Base-by-base conservation (phyloP, 1,140 invertebrate genomes). In the Saccostrea glomerata region DNA sequence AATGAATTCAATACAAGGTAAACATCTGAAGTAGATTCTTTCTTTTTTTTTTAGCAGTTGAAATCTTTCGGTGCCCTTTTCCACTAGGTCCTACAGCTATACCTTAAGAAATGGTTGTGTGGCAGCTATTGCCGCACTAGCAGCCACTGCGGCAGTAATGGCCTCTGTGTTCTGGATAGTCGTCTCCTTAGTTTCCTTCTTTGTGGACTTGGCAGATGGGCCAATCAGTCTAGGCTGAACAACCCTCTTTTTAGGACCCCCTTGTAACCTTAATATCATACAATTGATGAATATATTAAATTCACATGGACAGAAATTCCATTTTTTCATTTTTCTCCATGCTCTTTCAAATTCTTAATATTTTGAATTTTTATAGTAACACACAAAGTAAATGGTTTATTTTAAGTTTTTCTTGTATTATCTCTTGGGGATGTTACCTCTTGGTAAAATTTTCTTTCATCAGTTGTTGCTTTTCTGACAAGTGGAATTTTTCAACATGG, bases 81-180 rank as follows among this genome's bases (percentile, higher is more conserved):
- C 30, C 30, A 36, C 30, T 36, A 47, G 9, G 47, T 47, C 47
- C 47, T 47, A 47, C 47, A 47, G 47, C 9, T 47, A 13, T 90
- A 92, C 93, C 91, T 93, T 93, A 11, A 94, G 85, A 70, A 94
- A 93, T 17, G 93, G 93, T 86, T 93, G 93, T 36, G 93, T 92
- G 20, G 91, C 93, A 82, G 93, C 93, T 17, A 93, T 92, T 70
- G 93, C 93, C 82, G 92, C 93, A 87, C 93, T 92, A 17, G 93
- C 93, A 82, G 93, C 93, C 36, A 92, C 92, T 60, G 93, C 91
- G 20, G 92, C 92, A 20, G 93, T 92, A 9, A 90, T 70, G 13
- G 89, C 88, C 30, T 92, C 89, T 87, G 87, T 91, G 30, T 86
- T 77, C 60, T 88, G 87, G 40, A 9, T 47, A 15, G 3, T 36